Percentiles rank a stretch among this genome's conserved stretches.
phyloP scores from a whole-genome alignment of 2,888 invertebrate genomes.

The Microdon myrmicae region DNA sequence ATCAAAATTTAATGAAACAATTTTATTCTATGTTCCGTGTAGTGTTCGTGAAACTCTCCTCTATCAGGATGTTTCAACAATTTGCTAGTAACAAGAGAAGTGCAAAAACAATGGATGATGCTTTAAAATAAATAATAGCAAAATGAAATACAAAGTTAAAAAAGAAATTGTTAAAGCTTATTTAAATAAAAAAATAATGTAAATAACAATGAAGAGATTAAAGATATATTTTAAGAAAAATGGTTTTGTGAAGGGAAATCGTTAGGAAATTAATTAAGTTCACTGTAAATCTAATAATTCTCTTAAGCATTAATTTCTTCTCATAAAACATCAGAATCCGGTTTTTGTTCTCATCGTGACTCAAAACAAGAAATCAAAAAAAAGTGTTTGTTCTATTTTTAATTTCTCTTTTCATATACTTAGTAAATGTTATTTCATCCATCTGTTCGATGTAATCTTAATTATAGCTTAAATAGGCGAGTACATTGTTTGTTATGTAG shows the following conservation, averaged over 20 bases:
- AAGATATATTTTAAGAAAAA: constrained; percentile 15
- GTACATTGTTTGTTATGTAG: too few species aligned
- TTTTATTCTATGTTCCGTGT: constrained; percentile 46
- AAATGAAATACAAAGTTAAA: too few species aligned
- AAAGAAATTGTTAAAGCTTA: constrained; percentile 27
- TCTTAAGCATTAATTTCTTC: too few species aligned
- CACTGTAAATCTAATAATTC: too few species aligned
- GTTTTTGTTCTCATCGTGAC: background rate
- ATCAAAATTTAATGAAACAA: constrained; percentile 18
- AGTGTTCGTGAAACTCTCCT: constrained; percentile 60
- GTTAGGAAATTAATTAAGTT: too few species aligned
- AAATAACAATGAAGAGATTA: constrained; percentile 23
- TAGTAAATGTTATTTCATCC: too few species aligned
- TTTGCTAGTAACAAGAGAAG: constrained; percentile 41
- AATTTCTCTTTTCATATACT: background rate
- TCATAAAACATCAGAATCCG: too few species aligned
- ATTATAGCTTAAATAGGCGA: too few species aligned
- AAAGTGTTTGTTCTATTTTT: background rate
- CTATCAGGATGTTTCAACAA: constrained; percentile 59
- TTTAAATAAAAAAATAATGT: constrained; percentile 17
- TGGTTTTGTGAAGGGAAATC: constrained; percentile 16
- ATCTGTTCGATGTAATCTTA: too few species aligned
- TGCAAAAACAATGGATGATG: constrained; percentile 12
- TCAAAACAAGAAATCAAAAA: background rate
- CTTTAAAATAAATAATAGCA: constrained; percentile 10